Evolutionary conservation across 2,113 vertebrate species (phyloP).

Genomic region (Seriola rivoliana): DNA sequence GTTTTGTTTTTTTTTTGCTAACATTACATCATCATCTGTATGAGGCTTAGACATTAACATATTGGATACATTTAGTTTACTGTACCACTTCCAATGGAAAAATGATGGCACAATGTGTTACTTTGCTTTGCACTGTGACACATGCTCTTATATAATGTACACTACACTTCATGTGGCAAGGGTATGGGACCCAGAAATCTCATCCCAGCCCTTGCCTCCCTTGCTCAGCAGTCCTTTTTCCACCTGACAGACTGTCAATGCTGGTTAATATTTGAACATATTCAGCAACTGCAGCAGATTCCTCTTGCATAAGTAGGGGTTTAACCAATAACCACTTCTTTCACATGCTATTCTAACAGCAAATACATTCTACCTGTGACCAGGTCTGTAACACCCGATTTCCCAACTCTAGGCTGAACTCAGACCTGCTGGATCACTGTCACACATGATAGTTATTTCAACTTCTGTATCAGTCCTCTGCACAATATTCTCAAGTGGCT

Average conservation of each 20-base stretch:
- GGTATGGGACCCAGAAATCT: too few relatives aligned
- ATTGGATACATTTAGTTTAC: background rate
- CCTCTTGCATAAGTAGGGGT: background rate
- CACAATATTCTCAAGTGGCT: background rate
- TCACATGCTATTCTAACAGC: background rate
- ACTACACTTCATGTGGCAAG: too few relatives aligned
- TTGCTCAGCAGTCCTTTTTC: too few relatives aligned
- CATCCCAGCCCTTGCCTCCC: too few relatives aligned
- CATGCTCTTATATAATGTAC: too few relatives aligned
- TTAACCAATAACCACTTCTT: background rate
- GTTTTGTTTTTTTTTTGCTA: too few relatives aligned
- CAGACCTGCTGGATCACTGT: background rate
- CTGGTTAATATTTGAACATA: slow-evolving; percentile 24
- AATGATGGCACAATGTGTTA: too few relatives aligned
- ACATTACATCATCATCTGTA: too few relatives aligned
- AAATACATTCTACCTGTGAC: background rate
- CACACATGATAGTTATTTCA: background rate
- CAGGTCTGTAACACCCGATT: background rate
- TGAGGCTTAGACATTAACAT: background rate
- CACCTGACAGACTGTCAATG: background rate
- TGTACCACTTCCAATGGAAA: background rate
- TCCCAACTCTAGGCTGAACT: background rate
- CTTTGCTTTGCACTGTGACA: too few relatives aligned
- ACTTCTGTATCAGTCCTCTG: background rate
- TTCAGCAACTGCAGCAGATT: background rate